Evolutionary conservation across 2,888 invertebrate genomes (phyloP), one percentile per base, ranked within the genome.

Genomic region (Crematogaster levior): DNA sequence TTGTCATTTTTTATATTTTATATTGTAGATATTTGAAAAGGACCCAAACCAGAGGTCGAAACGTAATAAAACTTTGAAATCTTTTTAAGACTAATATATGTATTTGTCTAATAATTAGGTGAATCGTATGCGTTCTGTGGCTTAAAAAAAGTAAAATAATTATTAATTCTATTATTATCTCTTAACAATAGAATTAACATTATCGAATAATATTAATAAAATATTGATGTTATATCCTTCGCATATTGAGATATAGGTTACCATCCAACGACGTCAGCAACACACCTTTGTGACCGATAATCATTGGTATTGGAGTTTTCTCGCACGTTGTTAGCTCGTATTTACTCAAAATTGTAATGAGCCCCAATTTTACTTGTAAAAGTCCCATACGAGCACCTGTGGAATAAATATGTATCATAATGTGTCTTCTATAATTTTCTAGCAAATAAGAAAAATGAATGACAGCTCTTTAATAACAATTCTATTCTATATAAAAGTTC

Each of bases 331-430:
- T 75, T 24, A 93, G 58, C 61, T 93, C 90, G 72, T 90, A 92
- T 30, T 92, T 86, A 4, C 89, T 90, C 6, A 93, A n/a, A 2
- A 93, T 43, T 3, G 90, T 89, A 0, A 90, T 56, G 0, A 93
- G 9, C 0, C 91, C 93, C 0, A 93, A 74, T 74, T 93, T 93
- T 1, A 88, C 66, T 84, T 93, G 93, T 63, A 93, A 58, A 30
- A 92, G 82, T 72, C 91, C 93, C 27, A 93, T 82, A 74, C 93
- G 88, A 56, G 87, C 66, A 21, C 93, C 93, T 93, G 40, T 1
- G 12, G 7, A 1, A 74, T 34, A 15, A 5, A 18, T 34, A 34
- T 34, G 3, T 4, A 21, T 9, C 6, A 7, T 63, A n/a, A 63
- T 3, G 51, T 9, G 15, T 21, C 4, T 53, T n/a, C n/a, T 3